phyloP scores from a whole-genome alignment of 2,113 vertebrate species.

The Pseudopodoces humilis region DNA sequence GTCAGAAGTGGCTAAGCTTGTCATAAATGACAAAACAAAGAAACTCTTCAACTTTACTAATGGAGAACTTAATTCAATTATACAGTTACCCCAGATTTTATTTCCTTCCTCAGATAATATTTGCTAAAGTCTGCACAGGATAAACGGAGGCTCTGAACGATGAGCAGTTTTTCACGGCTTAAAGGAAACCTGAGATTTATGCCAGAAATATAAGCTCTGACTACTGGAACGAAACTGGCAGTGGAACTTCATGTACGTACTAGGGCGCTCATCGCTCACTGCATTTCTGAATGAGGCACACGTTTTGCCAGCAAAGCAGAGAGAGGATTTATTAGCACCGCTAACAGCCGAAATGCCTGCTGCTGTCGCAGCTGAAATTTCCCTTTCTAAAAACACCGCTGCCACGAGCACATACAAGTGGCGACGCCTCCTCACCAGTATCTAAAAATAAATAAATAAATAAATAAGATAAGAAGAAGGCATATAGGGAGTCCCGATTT shows the following conservation, averaged over 20 bases:
- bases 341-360: conserved; percentile 12
- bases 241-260: neutral
- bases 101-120: neutral
- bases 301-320: conserved; percentile 35
- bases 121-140: neutral
- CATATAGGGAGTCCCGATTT: neutral
- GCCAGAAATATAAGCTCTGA: neutral
- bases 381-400: conserved; percentile 14
- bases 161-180: neutral
- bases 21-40: neutral
- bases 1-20: neutral
- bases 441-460: neutral
- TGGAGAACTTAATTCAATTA: neutral
- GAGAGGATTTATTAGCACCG: conserved; percentile 36
- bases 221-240: neutral
- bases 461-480: neutral
- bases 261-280: neutral
- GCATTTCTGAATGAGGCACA: conserved; percentile 33
- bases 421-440: neutral
- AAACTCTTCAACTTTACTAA: conserved; percentile 6
- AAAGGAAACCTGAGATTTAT: neutral
- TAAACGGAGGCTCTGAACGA: neutral
- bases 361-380: conserved; percentile 59
- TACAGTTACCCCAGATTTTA: neutral
- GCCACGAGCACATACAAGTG: neutral